phyloP scores from a whole-genome alignment of 1,140 invertebrate genomes.

The Panonychus citri region DNA sequence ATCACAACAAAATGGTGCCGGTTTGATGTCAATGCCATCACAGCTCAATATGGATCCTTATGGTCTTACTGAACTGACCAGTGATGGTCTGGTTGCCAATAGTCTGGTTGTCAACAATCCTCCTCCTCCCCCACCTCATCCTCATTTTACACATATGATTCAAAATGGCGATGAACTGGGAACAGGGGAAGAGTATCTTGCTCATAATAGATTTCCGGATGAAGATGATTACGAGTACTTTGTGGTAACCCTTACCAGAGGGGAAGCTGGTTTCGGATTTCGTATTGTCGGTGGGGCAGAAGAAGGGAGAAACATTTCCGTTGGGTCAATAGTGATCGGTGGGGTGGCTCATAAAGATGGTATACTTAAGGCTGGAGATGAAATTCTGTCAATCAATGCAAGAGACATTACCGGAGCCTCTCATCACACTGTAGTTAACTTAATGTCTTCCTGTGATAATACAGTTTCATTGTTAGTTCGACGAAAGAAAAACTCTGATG shows the following conservation, averaged over 20 bases:
- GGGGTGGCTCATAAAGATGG: slow-evolving; percentile 73
- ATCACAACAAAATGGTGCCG: no score
- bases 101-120: no score
- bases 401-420: slow-evolving; percentile 57
- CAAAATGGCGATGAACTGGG: no score
- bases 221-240: slow-evolving; percentile 12
- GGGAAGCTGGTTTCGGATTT: slow-evolving; percentile 79
- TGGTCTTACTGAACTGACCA: no score
- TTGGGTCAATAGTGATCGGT: slow-evolving; percentile 39
- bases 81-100: no score
- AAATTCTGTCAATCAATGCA: slow-evolving; percentile 66
- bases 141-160: no score
- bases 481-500: slow-evolving; percentile 7
- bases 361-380: slow-evolving; percentile 57
- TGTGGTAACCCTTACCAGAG: slow-evolving; percentile 45
- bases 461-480: slow-evolving; percentile 7
- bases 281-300: slow-evolving; percentile 94
- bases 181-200: no score
- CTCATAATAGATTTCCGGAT: not conserved
- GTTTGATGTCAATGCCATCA: no score
- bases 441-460: slow-evolving; percentile 32
- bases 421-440: slow-evolving; percentile 65
- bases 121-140: no score
- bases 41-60: no score
- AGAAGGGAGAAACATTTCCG: slow-evolving; percentile 67